Conservation (phyloP, 2,797 vertebrate genomes). For the Lerista edwardsae region DNA sequence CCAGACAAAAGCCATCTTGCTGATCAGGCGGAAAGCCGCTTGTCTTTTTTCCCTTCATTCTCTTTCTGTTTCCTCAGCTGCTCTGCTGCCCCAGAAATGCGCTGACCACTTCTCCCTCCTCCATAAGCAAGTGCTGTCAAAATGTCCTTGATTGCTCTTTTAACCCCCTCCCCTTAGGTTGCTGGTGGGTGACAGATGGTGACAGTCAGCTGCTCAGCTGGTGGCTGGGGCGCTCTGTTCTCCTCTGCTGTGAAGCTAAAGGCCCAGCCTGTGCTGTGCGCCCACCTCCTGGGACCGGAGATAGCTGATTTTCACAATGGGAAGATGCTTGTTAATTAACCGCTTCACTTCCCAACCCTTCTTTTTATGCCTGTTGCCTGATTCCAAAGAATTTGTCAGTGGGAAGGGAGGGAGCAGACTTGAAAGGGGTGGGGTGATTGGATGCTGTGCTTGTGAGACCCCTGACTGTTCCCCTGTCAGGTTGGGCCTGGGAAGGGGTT, state of each 20-base stretch:
- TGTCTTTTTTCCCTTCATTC: too few relatives aligned
- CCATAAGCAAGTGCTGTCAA: neutral
- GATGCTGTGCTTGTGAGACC: neutral
- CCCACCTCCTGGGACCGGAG: slow-evolving; percentile 36
- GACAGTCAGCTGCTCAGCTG: slow-evolving; percentile 47
- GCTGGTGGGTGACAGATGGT: slow-evolving; percentile 60
- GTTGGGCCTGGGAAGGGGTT: neutral
- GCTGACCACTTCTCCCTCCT: neutral
- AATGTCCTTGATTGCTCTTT: slow-evolving; percentile 37
- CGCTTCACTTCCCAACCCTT: neutral
- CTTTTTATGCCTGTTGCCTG: slow-evolving; percentile 28
- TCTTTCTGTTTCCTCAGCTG: neutral
- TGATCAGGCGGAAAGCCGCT: neutral
- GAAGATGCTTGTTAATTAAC: slow-evolving; percentile 50
- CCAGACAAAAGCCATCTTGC: neutral
- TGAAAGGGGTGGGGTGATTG: neutral
- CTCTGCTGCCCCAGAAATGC: neutral
- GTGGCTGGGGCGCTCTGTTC: slow-evolving; percentile 55
- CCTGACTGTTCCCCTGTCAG: neutral
- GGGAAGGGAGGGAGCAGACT: neutral
- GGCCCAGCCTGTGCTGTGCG: neutral
- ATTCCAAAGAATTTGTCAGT: neutral
- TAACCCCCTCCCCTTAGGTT: neutral
- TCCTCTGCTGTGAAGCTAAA: slow-evolving; percentile 24
- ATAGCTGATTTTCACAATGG: neutral